These are phyloP conservation scores for Lepus europaeus DNA, from an alignment of 2,113 vertebrate species.

Conservation along the genomic window DNA sequence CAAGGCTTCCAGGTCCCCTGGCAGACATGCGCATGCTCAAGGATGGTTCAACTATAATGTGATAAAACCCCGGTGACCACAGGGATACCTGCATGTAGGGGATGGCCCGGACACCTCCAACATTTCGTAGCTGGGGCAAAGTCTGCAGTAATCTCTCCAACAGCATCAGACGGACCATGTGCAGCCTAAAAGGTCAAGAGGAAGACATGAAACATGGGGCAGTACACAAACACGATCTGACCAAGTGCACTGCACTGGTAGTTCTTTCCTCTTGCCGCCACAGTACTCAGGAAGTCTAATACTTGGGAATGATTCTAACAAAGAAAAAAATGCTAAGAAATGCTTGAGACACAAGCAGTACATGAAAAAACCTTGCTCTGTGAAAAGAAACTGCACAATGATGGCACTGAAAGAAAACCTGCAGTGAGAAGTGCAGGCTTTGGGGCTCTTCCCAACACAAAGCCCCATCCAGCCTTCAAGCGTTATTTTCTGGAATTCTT, in stretches of 20 bases:
- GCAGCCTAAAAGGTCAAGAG: conserved; percentile 89
- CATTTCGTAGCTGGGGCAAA: conserved; percentile 94
- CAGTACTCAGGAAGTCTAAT: background rate
- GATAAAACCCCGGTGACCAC: background rate
- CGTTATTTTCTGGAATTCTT: background rate
- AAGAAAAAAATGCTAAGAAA: conserved; percentile 31
- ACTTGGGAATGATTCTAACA: background rate
- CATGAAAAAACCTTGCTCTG: background rate
- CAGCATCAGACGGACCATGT: conserved; percentile 98
- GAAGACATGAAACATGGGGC: background rate
- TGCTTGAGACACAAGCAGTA: background rate
- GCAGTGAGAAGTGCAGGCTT: background rate
- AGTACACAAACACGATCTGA: background rate
- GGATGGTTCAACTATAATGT: background rate
- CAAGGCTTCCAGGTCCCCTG: background rate
- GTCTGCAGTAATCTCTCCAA: conserved; percentile 97
- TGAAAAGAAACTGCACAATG: background rate
- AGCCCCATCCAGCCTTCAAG: background rate
- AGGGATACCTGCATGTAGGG: conserved; percentile 96
- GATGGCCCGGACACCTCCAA: conserved; percentile 97
- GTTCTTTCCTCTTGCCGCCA: background rate
- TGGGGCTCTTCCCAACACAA: background rate
- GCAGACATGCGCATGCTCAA: background rate
- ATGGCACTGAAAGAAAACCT: background rate
- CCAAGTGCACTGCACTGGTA: fast-evolving